Conservation (phyloP, 2,797 vertebrate genomes). For the Vespertilio murinus region DNA sequence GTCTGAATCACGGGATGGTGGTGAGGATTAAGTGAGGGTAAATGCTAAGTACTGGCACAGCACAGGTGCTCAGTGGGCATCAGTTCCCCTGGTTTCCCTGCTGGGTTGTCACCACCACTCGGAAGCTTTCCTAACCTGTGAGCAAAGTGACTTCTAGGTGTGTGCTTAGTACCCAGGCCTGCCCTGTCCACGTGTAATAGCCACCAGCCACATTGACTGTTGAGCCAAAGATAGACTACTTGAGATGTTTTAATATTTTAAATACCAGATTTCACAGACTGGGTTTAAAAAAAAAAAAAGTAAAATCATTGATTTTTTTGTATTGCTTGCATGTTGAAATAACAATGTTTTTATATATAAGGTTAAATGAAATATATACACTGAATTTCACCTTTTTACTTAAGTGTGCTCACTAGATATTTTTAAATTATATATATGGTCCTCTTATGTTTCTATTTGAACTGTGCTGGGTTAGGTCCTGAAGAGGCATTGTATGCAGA, state of each 20-base stretch:
- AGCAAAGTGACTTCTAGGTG: background rate
- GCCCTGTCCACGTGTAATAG: background rate
- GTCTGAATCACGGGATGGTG: background rate
- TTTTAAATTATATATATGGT: background rate
- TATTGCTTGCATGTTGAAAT: background rate
- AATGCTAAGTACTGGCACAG: background rate
- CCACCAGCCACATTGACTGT: background rate
- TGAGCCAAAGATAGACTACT: background rate
- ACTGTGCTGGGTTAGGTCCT: background rate
- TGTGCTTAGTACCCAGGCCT: background rate
- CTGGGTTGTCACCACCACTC: background rate
- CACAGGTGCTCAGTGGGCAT: background rate
- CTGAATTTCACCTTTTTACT: background rate
- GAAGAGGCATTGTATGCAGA: background rate
- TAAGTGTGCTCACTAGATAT: background rate
- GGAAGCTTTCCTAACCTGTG: background rate
- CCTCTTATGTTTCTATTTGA: background rate
- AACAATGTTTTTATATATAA: background rate
- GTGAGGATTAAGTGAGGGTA: background rate
- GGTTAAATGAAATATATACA: background rate
- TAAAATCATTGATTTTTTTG: background rate
- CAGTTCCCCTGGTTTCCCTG: background rate
- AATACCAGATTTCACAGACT: background rate
- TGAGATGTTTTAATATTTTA: background rate
- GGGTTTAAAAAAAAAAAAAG: background rate